phyloP scores from a whole-genome alignment of 23 tunicate species.

The Pegea sp. region DNA sequence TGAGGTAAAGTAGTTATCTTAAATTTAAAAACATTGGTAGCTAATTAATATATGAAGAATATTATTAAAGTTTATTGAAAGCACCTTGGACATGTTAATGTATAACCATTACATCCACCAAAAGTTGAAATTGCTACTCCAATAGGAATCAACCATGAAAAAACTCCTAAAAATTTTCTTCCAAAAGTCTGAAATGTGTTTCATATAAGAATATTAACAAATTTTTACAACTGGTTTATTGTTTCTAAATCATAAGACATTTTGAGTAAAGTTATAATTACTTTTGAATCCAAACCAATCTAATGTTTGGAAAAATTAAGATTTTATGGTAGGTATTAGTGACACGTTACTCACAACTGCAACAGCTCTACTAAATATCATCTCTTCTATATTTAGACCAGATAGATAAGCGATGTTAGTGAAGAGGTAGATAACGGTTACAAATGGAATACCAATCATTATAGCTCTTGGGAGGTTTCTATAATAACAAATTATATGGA shows the following conservation, averaged over 20 bases:
- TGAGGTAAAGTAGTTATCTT: no score
- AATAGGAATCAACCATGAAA: constrained; percentile 56
- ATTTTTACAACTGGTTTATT: no score
- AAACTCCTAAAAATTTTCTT: constrained; percentile 31
- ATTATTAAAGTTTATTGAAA: no score
- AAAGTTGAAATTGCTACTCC: constrained; percentile 86
- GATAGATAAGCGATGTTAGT: constrained; percentile 68
- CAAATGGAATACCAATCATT: constrained; percentile 70
- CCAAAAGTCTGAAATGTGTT: constrained; percentile 85
- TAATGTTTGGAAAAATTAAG: no score
- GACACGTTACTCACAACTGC: constrained; percentile 39
- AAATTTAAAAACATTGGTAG: no score
- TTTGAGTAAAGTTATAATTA: no score
- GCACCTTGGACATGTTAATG: constrained; percentile 81
- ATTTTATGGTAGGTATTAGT: neutral
- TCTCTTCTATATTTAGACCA: constrained; percentile 29
- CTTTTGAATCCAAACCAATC: no score
- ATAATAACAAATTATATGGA: constrained; percentile 1
- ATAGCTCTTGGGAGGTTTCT: constrained; percentile 82
- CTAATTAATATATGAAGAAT: no score
- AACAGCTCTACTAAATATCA: constrained; percentile 54
- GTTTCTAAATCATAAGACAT: no score
- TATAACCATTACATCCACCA: constrained; percentile 69
- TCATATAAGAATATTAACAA: no score
- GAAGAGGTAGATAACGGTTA: constrained; percentile 42